Evolutionary conservation across 2,888 invertebrate species (phyloP), one percentile per base, ranked within the genome.

Genomic region (Synergus laeviventris): DNA sequence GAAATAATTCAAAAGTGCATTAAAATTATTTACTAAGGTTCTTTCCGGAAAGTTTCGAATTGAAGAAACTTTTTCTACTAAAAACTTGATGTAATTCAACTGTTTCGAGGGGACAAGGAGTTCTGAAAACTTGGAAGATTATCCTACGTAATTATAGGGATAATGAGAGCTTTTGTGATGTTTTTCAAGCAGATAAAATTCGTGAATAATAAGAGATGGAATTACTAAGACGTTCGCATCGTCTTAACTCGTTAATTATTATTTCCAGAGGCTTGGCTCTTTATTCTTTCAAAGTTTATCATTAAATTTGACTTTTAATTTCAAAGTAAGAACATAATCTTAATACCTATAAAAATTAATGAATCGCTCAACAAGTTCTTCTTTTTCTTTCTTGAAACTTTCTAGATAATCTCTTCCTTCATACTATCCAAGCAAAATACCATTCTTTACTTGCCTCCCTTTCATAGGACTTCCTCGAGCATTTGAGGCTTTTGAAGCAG

Each of bases 1-100:
- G 14, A 64, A 62, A 62, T 62, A 62, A 62, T 62, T 2, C 42
- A 1, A 11, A 12, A 18, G 39, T 5, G 31, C 66, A 66, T 66
- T 16, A 45, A 16, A 31, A 45, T 66, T 66, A 66, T 66, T 66
- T 66, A 66, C n/a, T 66, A 45, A 1, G 16, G 42, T 66, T 24
- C 9, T 31, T 45, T 45, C 9, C 45, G n/a, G 2, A 42, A 45
- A 66, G 24, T 42, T 66, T 9, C 14, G 45, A 42, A 49, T 2
- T 9, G 9, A 66, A 31, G 7, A 9, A 66, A 45, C 45, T 66
- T 66, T 66, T 66, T 16, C 11, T n/a, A 24, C 11, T 24, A 4
- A 66, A 64, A 66, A 49, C 16, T 31, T 66, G 1, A 14, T 49
- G 45, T 31, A 49, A 42, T 66, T 66, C 9, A 8, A 49, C 66